These are phyloP conservation scores for Gortyna flavago DNA, from an alignment of 2,888 invertebrate species.

Conservation along the genomic window DNA sequence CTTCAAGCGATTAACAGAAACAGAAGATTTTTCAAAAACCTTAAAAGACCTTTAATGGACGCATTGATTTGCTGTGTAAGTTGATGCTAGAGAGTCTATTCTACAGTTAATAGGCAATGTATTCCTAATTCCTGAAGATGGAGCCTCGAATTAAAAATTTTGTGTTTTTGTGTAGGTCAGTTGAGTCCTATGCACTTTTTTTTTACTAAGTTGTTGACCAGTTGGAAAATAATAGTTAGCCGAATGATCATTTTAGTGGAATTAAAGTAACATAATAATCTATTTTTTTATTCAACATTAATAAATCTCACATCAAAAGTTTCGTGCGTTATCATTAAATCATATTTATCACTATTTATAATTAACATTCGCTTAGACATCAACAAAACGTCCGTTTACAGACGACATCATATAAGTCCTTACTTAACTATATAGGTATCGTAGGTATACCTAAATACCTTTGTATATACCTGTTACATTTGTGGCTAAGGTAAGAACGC, in stretches of 20 bases:
- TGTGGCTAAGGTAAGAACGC: constrained; percentile 56
- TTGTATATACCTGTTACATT: constrained; percentile 19
- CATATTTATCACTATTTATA: constrained; percentile 7
- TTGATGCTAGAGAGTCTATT: neutral
- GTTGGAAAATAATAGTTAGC: neutral
- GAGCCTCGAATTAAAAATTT: neutral
- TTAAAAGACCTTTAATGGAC: neutral
- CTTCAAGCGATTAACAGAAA: neutral
- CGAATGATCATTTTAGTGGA: neutral
- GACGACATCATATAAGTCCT: neutral
- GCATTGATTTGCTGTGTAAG: neutral
- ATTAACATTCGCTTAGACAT: neutral
- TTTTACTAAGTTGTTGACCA: neutral
- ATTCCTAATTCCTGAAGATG: neutral
- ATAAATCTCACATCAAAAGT: neutral
- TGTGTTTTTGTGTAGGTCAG: neutral
- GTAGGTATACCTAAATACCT: neutral
- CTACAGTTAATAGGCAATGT: no score
- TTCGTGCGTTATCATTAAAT: neutral
- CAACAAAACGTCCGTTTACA: neutral
- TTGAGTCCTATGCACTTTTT: no score
- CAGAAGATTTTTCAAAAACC: neutral
- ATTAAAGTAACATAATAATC: neutral
- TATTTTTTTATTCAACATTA: neutral
- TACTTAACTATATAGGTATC: neutral